Percentiles rank a stretch among this genome's conserved stretches.
These are phyloP conservation scores for Turdus rufiventris DNA, from an alignment of 2,113 vertebrate species.

Conservation along the genomic window DNA sequence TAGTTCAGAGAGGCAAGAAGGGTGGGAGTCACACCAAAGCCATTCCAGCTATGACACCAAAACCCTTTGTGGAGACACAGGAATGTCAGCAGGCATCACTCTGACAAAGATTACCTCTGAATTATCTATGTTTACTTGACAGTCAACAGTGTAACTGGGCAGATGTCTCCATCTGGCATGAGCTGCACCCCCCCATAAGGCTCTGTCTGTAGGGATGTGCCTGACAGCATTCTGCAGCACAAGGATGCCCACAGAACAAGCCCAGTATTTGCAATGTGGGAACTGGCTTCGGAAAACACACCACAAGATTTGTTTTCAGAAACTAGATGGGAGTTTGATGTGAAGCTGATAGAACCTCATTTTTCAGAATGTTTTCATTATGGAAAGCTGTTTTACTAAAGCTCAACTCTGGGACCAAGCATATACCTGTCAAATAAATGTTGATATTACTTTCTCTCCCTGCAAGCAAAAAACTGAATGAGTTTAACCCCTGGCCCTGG, in stretches of 20 bases:
- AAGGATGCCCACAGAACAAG: not conserved
- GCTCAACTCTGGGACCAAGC: not conserved
- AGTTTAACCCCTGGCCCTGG: conserved; percentile 16
- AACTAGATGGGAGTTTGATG: not conserved
- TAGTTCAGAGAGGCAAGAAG: not conserved
- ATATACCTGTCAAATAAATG: conserved; percentile 17
- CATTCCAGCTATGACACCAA: not conserved
- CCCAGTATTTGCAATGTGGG: fast-evolving
- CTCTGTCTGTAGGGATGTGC: not conserved
- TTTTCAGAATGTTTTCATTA: not conserved
- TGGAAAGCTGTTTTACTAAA: not conserved
- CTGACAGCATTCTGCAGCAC: not conserved
- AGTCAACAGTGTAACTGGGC: not conserved
- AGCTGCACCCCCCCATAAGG: not conserved
- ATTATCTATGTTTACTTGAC: not conserved
- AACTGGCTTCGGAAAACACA: not conserved
- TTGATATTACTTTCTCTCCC: not conserved
- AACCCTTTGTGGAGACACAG: not conserved
- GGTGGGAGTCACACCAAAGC: not conserved
- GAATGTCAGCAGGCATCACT: not conserved
- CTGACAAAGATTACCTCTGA: not conserved
- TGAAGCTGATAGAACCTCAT: not conserved
- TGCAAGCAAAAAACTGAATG: conserved; percentile 31
- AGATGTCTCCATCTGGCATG: not conserved
- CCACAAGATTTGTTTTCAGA: not conserved